Conservation (phyloP, 37 sponge, comb jelly and placozoan species). For the Ianthella basta region DNA sequence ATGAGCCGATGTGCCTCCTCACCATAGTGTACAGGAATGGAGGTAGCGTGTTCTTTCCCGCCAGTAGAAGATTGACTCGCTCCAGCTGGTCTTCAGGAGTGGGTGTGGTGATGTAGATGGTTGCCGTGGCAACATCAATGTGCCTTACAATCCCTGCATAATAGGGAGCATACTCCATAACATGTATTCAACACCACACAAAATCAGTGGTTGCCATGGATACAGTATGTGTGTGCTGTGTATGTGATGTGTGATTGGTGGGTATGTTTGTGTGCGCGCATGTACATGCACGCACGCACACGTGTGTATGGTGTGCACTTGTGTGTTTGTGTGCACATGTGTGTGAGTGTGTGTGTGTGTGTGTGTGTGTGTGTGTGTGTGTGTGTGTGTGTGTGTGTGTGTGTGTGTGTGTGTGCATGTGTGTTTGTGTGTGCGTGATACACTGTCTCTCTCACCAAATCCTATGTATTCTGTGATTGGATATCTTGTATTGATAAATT, state of each 20-base stretch:
- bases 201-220: too few species aligned
- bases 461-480: constrained; percentile 69
- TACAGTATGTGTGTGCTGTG: too few species aligned
- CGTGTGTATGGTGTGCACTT: too few species aligned
- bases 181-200: too few species aligned
- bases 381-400: neutral
- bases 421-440: neutral
- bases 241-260: too few species aligned
- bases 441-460: constrained; percentile 50
- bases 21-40: neutral
- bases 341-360: constrained; percentile 14
- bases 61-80: constrained; percentile 43
- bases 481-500: constrained; percentile 42
- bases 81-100: neutral
- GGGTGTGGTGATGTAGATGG: constrained; percentile 69
- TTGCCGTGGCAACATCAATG: constrained; percentile 36
- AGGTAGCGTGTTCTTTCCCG: constrained; percentile 29
- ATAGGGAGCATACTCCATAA: neutral
- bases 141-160: constrained; percentile 66
- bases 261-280: too few species aligned
- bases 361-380: constrained; percentile 12
- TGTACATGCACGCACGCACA: neutral
- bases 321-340: neutral
- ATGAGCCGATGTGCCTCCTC: too few species aligned
- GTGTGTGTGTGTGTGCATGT: neutral